Percentiles rank a stretch among this genome's conserved stretches.
These are phyloP conservation scores for Pelodytes ibericus DNA, from an alignment of 2,797 vertebrate genomes.

Conservation along the genomic window DNA sequence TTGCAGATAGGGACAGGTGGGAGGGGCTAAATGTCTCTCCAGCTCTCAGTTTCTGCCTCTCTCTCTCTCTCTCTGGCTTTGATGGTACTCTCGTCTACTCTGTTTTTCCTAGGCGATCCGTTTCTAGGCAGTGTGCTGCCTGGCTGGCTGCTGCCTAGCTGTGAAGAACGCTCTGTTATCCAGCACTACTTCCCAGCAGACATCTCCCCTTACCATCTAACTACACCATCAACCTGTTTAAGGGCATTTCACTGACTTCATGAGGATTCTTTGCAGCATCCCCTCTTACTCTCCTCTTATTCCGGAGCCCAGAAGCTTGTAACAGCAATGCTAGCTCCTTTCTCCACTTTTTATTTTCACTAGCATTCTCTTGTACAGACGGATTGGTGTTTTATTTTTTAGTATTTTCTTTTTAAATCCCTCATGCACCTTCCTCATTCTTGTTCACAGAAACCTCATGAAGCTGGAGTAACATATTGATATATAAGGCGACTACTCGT, in stretches of 20 bases:
- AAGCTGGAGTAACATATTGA: neutral
- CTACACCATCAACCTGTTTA: constrained; percentile 41
- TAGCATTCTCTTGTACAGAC: constrained; percentile 15
- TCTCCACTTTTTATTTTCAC: neutral
- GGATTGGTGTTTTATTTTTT: constrained; percentile 15
- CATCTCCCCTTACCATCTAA: constrained; percentile 30
- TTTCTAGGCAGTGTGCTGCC: constrained; percentile 44
- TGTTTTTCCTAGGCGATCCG: constrained; percentile 47
- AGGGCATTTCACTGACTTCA: constrained; percentile 29
- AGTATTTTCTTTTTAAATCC: constrained; percentile 28
- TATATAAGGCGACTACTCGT: constrained; percentile 7
- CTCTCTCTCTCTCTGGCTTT: constrained; percentile 36
- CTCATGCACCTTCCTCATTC: constrained; percentile 30
- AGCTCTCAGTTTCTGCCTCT: constrained; percentile 44
- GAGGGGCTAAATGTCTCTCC: constrained; percentile 43
- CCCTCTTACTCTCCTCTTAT: constrained; percentile 8
- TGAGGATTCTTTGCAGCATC: constrained; percentile 32
- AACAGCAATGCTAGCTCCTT: constrained; percentile 9
- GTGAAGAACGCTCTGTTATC: constrained; percentile 33
- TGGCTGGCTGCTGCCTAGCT: constrained; percentile 43
- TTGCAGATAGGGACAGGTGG: constrained; percentile 46
- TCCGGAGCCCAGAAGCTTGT: constrained; percentile 13
- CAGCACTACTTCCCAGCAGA: constrained; percentile 33
- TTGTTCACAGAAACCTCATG: constrained; percentile 19
- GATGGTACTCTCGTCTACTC: constrained; percentile 41